phyloP scores from a whole-genome alignment of 1,140 invertebrate genomes.

The Anoplophora glabripennis region DNA sequence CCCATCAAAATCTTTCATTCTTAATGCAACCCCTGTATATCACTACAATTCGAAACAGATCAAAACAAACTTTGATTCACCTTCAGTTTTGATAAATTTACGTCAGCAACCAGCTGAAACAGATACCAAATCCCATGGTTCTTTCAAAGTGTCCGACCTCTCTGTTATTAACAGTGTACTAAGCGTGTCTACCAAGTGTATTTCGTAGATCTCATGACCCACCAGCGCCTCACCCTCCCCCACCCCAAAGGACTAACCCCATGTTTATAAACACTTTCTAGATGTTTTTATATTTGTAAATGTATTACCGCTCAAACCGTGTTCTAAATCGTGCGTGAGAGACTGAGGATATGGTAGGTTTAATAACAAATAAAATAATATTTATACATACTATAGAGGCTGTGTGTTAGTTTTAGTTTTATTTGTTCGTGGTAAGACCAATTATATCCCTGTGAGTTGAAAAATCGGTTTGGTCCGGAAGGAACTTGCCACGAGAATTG shows the following conservation, averaged over 20 bases:
- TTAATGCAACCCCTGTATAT: no score
- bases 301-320: slow-evolving; percentile 46
- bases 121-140: not conserved
- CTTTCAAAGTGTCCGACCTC: not conserved
- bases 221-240: not conserved
- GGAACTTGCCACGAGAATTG: no score
- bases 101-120: not conserved
- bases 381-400: slow-evolving; percentile 48
- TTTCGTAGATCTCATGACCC: not conserved
- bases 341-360: slow-evolving; percentile 24
- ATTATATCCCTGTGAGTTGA: slow-evolving; percentile 7
- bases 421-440: slow-evolving; percentile 44
- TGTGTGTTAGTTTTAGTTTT: slow-evolving; percentile 49
- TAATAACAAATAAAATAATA: slow-evolving; percentile 25
- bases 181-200: slow-evolving; percentile 1
- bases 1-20: no score
- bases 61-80: no score
- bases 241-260: slow-evolving; percentile 12
- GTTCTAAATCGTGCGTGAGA: slow-evolving; percentile 38
- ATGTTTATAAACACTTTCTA: slow-evolving; percentile 27
- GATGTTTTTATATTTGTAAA: slow-evolving; percentile 48
- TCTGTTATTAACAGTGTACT: slow-evolving; percentile 8
- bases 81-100: no score
- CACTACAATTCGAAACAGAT: no score
- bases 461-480: no score